Evolutionary conservation across 2,113 vertebrate genomes (phyloP).

Genomic region (Monopterus albus): DNA sequence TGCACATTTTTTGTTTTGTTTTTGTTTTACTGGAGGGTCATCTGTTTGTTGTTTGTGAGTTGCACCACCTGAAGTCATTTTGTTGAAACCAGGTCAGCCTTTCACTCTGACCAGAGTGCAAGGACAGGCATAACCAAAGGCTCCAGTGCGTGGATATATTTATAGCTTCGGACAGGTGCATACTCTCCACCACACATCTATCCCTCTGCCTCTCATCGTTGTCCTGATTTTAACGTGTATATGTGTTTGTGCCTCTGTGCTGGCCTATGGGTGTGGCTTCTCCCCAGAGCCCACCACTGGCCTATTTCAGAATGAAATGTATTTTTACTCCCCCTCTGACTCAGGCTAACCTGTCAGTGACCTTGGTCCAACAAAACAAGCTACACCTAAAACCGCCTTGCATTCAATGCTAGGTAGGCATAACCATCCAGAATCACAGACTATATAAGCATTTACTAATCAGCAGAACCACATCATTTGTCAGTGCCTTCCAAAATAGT

Average conservation of each 20-base stretch:
- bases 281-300: conserved; percentile 50
- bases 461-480: no score
- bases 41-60: conserved; percentile 5
- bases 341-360: conserved; percentile 56
- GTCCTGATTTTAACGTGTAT: conserved; percentile 48
- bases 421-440: no score
- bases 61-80: conserved; percentile 63
- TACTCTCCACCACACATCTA: conserved; percentile 42
- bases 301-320: conserved; percentile 56
- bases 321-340: conserved; percentile 18
- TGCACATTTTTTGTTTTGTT: conserved; percentile 7
- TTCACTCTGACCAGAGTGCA: conserved; percentile 44
- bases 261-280: conserved; percentile 2
- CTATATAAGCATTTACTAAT: no score
- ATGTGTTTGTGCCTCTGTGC: neutral
- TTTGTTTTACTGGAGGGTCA: neutral
- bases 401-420: no score
- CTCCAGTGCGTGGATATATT: conserved; percentile 40
- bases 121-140: conserved; percentile 50
- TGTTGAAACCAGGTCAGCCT: conserved; percentile 70
- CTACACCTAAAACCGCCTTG: conserved; percentile 29
- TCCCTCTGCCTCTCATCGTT: conserved; percentile 37
- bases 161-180: conserved; percentile 69
- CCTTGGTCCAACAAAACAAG: conserved; percentile 45
- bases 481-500: no score